These are phyloP conservation scores for Lagria hirta DNA, from an alignment of 2,888 invertebrate species.

Conservation along the genomic window DNA sequence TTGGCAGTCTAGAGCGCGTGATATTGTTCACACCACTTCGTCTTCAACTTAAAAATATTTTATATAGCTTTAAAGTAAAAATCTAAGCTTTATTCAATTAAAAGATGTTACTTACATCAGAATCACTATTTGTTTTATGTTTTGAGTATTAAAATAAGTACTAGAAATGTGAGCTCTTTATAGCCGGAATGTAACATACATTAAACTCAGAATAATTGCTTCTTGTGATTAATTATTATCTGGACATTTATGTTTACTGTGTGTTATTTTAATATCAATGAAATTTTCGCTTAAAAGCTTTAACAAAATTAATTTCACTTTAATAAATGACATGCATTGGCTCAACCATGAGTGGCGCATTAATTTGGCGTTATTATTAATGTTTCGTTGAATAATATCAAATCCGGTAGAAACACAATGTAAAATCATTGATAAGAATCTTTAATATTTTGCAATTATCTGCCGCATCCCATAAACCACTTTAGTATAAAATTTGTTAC, in stretches of 20 bases:
- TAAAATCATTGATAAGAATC: conserved; percentile 18
- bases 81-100: too few species aligned
- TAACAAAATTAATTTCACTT: conserved; percentile 26
- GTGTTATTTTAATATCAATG: conserved; percentile 29
- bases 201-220: conserved; percentile 22
- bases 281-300: conserved; percentile 24
- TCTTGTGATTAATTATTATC: conserved; percentile 26
- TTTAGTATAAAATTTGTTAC: too few species aligned
- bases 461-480: conserved; percentile 5
- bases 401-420: conserved; percentile 11
- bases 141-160: too few species aligned
- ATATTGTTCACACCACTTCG: too few species aligned
- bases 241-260: conserved; percentile 28
- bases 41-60: too few species aligned
- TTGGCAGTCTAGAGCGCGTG: too few species aligned
- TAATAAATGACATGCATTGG: conserved; percentile 24
- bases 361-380: conserved; percentile 19
- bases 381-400: conserved; percentile 15
- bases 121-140: too few species aligned
- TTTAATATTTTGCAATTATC: conserved; percentile 18
- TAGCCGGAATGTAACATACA: too few species aligned
- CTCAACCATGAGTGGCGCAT: conserved; percentile 19
- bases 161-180: too few species aligned
- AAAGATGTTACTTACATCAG: too few species aligned
- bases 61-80: too few species aligned